phyloP scores from a whole-genome alignment of 2,797 vertebrate genomes.

The Micropoecilia bifurca region DNA sequence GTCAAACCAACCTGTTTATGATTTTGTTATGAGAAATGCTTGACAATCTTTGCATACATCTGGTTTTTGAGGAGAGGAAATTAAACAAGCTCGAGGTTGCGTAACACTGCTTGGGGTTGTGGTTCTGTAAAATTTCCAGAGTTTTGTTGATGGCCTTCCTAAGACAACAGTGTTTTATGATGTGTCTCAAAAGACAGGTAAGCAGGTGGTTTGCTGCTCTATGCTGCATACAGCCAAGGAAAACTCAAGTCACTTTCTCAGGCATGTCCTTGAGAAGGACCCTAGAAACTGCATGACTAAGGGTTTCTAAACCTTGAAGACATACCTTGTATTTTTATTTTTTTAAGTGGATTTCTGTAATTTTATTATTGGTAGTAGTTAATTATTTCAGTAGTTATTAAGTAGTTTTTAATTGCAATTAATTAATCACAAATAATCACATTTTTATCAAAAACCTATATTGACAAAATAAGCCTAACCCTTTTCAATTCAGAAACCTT shows the following conservation, averaged over 20 bases:
- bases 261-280: background rate
- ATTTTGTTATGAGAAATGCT: conserved; percentile 43
- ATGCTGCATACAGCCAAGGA: background rate
- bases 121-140: conserved; percentile 51
- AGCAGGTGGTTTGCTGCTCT: background rate
- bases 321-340: background rate
- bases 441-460: too few relatives aligned
- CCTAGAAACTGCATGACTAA: background rate
- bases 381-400: background rate
- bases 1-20: conserved; percentile 28
- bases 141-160: conserved; percentile 66
- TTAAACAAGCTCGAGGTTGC: conserved; percentile 44
- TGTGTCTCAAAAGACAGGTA: conserved; percentile 50
- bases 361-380: background rate
- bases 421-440: too few relatives aligned
- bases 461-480: too few relatives aligned
- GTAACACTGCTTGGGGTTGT: conserved; percentile 51
- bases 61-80: conserved; percentile 54
- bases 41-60: conserved; percentile 56
- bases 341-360: background rate
- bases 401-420: too few relatives aligned
- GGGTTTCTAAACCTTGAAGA: background rate
- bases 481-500: too few relatives aligned
- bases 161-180: conserved; percentile 65
- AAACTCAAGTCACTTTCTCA: conserved; percentile 3